Evolutionary conservation across 1,140 invertebrate genomes (phyloP).

Genomic region (Gerris buenoi): DNA sequence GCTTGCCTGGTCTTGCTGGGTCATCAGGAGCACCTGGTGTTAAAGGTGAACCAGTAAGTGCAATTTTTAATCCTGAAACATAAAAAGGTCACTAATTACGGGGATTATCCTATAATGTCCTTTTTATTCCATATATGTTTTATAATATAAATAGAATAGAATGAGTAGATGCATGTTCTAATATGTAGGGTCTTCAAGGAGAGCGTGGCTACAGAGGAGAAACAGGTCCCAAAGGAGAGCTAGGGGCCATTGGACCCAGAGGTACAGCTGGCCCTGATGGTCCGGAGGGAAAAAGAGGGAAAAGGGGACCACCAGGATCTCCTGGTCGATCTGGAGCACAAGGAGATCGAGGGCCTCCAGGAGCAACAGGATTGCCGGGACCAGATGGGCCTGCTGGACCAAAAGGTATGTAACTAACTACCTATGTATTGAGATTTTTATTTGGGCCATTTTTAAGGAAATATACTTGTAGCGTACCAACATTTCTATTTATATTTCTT

Average conservation of each 20-base stretch:
- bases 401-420: slow-evolving; percentile 46
- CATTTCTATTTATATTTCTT: slow-evolving; percentile 8
- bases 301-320: slow-evolving; percentile 52
- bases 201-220: slow-evolving; percentile 60
- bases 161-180: no score
- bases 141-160: no score
- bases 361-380: slow-evolving; percentile 54
- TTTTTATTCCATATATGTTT: no score
- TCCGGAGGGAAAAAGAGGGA: slow-evolving; percentile 59
- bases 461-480: no score
- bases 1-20: slow-evolving; percentile 49
- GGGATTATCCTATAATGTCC: no score
- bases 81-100: no score
- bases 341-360: slow-evolving; percentile 53
- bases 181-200: slow-evolving; percentile 52
- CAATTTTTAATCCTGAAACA: neutral
- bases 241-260: slow-evolving; percentile 45
- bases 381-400: slow-evolving; percentile 51
- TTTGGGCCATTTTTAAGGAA: no score
- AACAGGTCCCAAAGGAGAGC: slow-evolving; percentile 49
- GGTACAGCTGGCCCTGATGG: slow-evolving; percentile 54
- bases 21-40: slow-evolving; percentile 47
- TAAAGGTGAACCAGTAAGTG: slow-evolving; percentile 49
- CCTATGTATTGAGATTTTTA: no score
- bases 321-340: slow-evolving; percentile 51